Percentiles rank a stretch among this genome's conserved stretches.
Evolutionary conservation across 2,888 invertebrate genomes (phyloP).

Genomic region (Heliconius ismenius): DNA sequence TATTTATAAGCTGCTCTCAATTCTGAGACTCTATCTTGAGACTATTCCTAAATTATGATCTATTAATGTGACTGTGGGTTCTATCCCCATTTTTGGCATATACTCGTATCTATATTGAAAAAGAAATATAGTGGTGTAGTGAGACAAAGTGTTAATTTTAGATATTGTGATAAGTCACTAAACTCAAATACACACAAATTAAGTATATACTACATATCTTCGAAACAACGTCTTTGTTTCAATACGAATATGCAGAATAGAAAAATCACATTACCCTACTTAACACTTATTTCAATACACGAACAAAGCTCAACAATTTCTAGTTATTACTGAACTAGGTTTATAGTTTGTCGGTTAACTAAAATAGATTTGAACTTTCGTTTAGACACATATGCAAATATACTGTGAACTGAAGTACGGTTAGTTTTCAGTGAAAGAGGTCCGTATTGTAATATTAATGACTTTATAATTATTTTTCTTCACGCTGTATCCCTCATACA

Average conservation of each 20-base stretch:
- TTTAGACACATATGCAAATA: constrained; percentile 16
- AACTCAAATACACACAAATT: too few relatives aligned
- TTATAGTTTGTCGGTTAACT: constrained; percentile 40
- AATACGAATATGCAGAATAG: too few relatives aligned
- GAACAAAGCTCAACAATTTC: constrained; percentile 34
- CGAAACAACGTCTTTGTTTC: neutral
- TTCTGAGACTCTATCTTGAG: too few relatives aligned
- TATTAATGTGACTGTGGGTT: too few relatives aligned
- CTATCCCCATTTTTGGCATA: too few relatives aligned
- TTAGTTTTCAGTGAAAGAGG: constrained; percentile 17
- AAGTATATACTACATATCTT: too few relatives aligned
- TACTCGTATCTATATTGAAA: too few relatives aligned
- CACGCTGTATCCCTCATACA: neutral
- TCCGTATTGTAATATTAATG: constrained; percentile 24
- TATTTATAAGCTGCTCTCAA: too few relatives aligned
- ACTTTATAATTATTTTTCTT: neutral
- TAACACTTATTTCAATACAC: neutral
- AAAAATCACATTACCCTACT: neutral
- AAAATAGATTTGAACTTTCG: constrained; percentile 36
- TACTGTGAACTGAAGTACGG: constrained; percentile 19
- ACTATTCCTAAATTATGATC: too few relatives aligned
- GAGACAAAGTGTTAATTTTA: too few relatives aligned
- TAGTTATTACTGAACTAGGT: constrained; percentile 44
- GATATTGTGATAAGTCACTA: too few relatives aligned
- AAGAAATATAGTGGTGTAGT: too few relatives aligned